A percentile compares a stretch with the other conserved stretches of the same genome.
phyloP scores from a whole-genome alignment of 2,888 invertebrate species.

The Piscicola geometra region DNA sequence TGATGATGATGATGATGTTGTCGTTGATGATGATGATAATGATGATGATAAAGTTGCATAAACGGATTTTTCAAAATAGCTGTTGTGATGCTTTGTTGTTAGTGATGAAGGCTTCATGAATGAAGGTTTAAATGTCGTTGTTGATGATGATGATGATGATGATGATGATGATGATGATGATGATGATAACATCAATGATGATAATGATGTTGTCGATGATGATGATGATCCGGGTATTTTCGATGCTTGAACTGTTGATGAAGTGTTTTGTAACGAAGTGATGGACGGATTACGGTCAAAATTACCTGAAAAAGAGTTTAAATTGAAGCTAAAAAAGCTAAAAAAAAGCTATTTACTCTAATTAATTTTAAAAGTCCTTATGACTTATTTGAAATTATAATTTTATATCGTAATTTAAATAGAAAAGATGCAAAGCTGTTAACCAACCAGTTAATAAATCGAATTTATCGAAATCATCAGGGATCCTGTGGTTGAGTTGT shows the following conservation, averaged over 20 bases:
- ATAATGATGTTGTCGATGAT: slow-evolving; percentile 22
- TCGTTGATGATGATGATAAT: too few relatives aligned
- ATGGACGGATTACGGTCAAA: too few relatives aligned
- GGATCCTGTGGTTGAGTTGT: background rate
- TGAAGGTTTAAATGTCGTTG: slow-evolving; percentile 20
- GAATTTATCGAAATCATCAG: background rate
- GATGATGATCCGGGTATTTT: slow-evolving; percentile 11
- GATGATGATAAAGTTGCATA: too few relatives aligned
- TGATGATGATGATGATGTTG: too few relatives aligned
- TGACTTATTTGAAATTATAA: too few relatives aligned
- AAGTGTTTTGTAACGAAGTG: too few relatives aligned
- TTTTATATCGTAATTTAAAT: background rate
- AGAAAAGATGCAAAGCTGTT: background rate
- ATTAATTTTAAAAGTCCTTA: too few relatives aligned
- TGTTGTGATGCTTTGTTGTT: too few relatives aligned
- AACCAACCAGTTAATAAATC: background rate
- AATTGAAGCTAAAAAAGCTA: too few relatives aligned
- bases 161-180: slow-evolving; percentile 33
- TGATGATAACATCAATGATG: slow-evolving; percentile 24
- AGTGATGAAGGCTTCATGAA: slow-evolving; percentile 8
- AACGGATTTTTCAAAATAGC: too few relatives aligned
- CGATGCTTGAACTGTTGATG: slow-evolving; percentile 4
- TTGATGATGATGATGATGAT: slow-evolving; percentile 28
- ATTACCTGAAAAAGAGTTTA: too few relatives aligned
- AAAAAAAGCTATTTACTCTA: too few relatives aligned